Percentiles rank a stretch among this genome's conserved stretches.
Conservation (phyloP, 2,797 vertebrate genomes). For the Artibeus lituratus region DNA sequence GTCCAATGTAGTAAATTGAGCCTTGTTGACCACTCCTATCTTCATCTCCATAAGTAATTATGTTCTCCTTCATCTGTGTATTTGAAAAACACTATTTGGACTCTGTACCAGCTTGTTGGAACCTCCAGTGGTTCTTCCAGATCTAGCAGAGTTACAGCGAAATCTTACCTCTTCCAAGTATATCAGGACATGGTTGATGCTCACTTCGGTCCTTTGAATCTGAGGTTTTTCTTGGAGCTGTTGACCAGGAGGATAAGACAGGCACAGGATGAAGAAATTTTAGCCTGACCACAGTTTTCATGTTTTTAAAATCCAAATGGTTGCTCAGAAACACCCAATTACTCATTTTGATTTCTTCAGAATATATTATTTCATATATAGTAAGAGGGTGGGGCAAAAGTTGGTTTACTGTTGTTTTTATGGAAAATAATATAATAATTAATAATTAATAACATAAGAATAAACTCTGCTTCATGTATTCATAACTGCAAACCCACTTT, state of each 20-base stretch:
- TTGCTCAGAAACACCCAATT: background rate
- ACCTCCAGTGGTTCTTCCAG: background rate
- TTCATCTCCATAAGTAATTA: background rate
- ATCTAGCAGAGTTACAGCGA: background rate
- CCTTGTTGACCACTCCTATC: background rate
- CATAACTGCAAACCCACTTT: background rate
- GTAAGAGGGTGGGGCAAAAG: background rate
- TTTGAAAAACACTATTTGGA: background rate
- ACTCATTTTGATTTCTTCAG: conserved; percentile 1
- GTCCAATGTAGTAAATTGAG: background rate
- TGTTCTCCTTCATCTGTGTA: background rate
- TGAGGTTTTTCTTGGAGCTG: conserved; percentile 68
- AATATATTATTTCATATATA: background rate
- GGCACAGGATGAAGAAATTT: background rate
- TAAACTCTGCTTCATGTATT: background rate
- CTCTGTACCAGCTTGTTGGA: background rate
- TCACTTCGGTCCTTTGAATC: conserved; percentile 76
- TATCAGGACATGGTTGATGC: conserved; percentile 70
- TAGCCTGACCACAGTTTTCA: background rate
- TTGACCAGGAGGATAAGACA: background rate
- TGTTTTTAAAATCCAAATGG: background rate
- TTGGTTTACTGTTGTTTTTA: background rate
- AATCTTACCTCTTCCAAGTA: conserved; percentile 78
- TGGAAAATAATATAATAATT: background rate
- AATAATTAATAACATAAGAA: background rate